Base-by-base conservation (phyloP, 1,140 invertebrate species). In the Formica selysi region DNA sequence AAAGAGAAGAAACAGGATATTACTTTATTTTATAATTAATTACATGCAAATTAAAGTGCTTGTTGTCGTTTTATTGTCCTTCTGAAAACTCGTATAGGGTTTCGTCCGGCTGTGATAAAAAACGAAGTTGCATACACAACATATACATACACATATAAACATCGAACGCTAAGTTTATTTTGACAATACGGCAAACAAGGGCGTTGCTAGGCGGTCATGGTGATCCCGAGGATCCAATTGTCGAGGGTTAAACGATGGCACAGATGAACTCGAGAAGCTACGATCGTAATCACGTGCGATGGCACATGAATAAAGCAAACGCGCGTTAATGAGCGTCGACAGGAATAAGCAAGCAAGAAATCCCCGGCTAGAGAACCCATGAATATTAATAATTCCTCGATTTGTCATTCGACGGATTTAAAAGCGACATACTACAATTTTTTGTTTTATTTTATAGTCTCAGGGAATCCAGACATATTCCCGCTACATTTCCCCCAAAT, bases 371-470 rank as follows among this genome's bases (percentile, higher is more conserved):
- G 10, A 29, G 36, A 32, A 62, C 10, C 13, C 51, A 65, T 85
- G 86, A 87, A 90, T 90, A 90, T 67, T 61, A 80, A 90, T 59
- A 26, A 11, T 48, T 29, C 22, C 16, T 57, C 44, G 74, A 65
- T 73, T 61, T 76, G 29, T 41, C 16, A 54, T 64, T 87, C 57
- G 19, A 44, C 61, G 44, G 65, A 68, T 83, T 71, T 59, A 36
- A 64, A 48, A 41, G n/a, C 16, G 79, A 26, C 44, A 5, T 10
- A 11, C 19, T 32, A 38, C n/a, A 22, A 44, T 36, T 26, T 73
- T 83, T 3, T 1, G n/a, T 19, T 22, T 11, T 57, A 32, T 73
- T 81, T 73, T 59, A 51, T 51, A n/a, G 57, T n/a, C 3, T 26
- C 5, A 7, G 7, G 3, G 10, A 6, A 81, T 41, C 2, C 26